Percentiles rank a stretch among this genome's conserved stretches.
Evolutionary conservation across 2,113 vertebrate genomes (phyloP).

Genomic region (Opisthocomus hoazin): DNA sequence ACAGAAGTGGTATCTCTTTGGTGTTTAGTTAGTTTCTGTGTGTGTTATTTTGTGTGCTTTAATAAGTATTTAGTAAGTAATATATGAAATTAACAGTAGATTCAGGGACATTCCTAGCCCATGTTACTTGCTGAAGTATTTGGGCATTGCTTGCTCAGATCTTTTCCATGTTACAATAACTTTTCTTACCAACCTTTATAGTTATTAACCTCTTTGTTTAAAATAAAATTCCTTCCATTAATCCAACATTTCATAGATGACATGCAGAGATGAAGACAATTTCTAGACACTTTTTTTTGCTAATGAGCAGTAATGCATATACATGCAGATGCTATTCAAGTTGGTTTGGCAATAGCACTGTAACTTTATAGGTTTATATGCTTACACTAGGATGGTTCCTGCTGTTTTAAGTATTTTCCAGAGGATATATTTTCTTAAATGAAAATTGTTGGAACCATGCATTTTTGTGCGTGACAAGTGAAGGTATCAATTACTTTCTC

Average conservation of each 20-base stretch:
- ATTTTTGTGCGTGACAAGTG: neutral
- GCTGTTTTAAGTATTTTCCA: conserved; percentile 50
- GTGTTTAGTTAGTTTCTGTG: neutral
- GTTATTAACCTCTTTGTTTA: conserved; percentile 21
- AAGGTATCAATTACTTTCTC: conserved; percentile 22
- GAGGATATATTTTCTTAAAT: conserved; percentile 21
- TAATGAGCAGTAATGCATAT: conserved; percentile 2
- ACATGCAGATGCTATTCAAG: neutral
- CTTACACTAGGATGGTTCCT: conserved; percentile 19
- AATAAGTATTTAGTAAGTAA: neutral
- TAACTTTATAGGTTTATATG: conserved; percentile 41
- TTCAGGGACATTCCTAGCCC: neutral
- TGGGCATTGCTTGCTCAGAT: neutral
- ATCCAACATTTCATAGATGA: conserved; percentile 4
- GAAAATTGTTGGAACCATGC: conserved; percentile 8
- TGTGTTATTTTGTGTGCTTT: neutral
- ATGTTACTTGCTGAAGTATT: neutral
- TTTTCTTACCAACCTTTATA: neutral
- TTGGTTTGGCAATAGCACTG: conserved; percentile 33
- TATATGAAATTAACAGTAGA: neutral
- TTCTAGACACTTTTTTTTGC: neutral
- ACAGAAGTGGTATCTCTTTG: neutral
- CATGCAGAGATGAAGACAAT: neutral
- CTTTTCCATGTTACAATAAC: neutral
- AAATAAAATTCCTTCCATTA: conserved; percentile 35